Conservation (phyloP, 1,140 invertebrate genomes). For the Oreohelix idahoensis region DNA sequence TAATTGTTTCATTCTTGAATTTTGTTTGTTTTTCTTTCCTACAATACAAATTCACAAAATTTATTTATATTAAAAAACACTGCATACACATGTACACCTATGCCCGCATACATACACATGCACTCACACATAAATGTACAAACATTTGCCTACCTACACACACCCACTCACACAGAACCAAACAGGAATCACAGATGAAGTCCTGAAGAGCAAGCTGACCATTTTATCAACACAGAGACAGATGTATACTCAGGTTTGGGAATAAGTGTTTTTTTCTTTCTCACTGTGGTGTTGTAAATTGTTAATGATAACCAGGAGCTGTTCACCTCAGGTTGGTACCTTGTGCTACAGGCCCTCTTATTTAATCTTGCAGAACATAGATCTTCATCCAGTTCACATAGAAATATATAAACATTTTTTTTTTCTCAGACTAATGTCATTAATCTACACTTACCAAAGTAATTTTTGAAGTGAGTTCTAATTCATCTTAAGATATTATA, state of each 20-base stretch:
- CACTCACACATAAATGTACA: background rate
- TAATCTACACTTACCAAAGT: no score
- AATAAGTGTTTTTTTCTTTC: background rate
- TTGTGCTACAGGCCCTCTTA: no score
- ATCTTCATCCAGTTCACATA: no score
- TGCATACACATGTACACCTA: background rate
- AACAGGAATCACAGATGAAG: constrained; percentile 54
- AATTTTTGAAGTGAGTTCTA: no score
- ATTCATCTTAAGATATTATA: no score
- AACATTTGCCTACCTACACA: background rate
- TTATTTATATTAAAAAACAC: background rate
- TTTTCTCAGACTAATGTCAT: no score
- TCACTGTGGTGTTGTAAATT: no score
- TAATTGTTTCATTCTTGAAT: background rate
- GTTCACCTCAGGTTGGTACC: no score
- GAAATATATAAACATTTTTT: no score
- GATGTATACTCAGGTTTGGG: constrained; percentile 51
- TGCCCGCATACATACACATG: background rate
- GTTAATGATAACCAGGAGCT: no score
- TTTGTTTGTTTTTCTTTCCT: background rate
- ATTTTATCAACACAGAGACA: constrained; percentile 60
- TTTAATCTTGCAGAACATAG: no score
- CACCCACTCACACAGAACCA: constrained; percentile 45
- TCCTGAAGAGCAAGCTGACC: constrained; percentile 57
- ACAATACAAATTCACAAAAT: background rate